Base-by-base conservation (phyloP, 2,888 invertebrate species). In the Drosophila pegasa region DNA sequence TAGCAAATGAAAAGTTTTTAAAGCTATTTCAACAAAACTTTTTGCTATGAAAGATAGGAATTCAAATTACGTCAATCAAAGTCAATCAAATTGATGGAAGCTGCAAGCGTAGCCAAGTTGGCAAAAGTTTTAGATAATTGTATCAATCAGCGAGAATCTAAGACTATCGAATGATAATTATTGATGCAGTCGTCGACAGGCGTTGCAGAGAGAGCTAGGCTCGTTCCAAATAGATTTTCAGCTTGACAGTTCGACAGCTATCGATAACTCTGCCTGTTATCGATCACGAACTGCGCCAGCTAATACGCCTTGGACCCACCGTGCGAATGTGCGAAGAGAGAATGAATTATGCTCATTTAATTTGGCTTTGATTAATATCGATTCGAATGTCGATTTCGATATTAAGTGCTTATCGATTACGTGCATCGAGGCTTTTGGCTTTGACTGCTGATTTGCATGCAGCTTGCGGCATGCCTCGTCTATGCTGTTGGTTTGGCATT, bases 401-500 rank as follows among this genome's bases (percentile, higher is more conserved):
- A 63, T 57, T 65, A 61, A 61, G 66, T 66, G 57, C 56, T 57
- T 65, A 65, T 65, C 71, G 71, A 65, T 71, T 70, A 38, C 35
- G 47, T 35, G 25, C 40, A 20, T 35, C 25, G 41, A 16, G 43
- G 3, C 41, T 51, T 66, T 50, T 14, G 43, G 3, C 41, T 51
- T 66, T 50, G 45, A 16, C 18, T 22, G 35, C 29, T 50, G 54
- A 66, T 60, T 66, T 51, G 54, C 58, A 68, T 69, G 40, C n/a
- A 29, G 43, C 57, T 48, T 69, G 33, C 2, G 16, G 40, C 43
- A 20, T 29, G 33, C 67, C 56, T 45, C 37, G 54, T 29, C 8
- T 35, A 55, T 22, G 27, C 20, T 48, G 18, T 20, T 45, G 10
- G 16, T 9, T 16, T 16, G 41, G n/a, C 54, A 22, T 33, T 22